A percentile compares a stretch with the other conserved stretches of the same genome.
Evolutionary conservation across 2,888 invertebrate species (phyloP).

Genomic region (Lasioglossum lativentre): DNA sequence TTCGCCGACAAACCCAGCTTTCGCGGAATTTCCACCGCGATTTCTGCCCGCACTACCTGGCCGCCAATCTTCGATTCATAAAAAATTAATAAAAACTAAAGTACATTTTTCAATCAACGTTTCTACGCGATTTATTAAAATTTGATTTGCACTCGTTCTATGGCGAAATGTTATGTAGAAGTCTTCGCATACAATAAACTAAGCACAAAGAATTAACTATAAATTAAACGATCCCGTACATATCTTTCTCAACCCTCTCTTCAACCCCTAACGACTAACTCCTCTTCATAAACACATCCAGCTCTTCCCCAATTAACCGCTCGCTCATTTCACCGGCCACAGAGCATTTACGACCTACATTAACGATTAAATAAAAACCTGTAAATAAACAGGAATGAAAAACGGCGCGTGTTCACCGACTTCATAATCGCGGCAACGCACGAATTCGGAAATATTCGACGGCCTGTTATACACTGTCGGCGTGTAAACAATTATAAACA

Average conservation of each 20-base stretch:
- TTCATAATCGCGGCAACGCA: not conserved
- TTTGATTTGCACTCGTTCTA: not conserved
- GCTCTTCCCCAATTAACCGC: not conserved
- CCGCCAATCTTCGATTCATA: not conserved
- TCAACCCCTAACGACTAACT: not conserved
- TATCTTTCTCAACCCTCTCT: not conserved
- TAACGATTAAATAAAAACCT: not conserved
- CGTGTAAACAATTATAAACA: constrained; percentile 16
- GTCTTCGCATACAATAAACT: too few relatives aligned
- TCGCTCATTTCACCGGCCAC: not conserved
- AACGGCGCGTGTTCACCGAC: not conserved
- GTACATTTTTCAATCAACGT: not conserved
- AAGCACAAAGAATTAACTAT: too few relatives aligned
- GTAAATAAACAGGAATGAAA: not conserved
- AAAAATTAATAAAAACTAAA: not conserved
- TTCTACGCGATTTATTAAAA: not conserved
- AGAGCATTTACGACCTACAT: not conserved
- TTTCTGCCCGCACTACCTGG: too few relatives aligned
- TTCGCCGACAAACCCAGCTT: not conserved
- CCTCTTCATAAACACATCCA: not conserved
- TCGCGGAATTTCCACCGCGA: not conserved
- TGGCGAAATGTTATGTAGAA: not conserved
- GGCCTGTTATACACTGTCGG: not conserved
- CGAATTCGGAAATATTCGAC: not conserved
- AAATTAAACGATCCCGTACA: not conserved